Conservation (phyloP, 2,888 invertebrate species). For the Pecten maximus region DNA sequence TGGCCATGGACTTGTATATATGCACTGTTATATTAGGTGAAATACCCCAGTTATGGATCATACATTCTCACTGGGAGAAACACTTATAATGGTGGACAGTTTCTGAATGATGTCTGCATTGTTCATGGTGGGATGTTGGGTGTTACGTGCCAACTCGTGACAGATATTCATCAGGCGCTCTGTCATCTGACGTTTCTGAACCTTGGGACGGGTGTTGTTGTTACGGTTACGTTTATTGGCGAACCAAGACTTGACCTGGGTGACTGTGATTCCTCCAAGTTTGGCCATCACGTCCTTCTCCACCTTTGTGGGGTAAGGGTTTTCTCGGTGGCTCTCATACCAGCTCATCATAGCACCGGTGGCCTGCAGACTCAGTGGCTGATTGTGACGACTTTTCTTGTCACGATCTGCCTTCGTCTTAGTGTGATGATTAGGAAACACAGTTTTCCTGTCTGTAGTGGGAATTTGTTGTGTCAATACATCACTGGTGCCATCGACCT, state of each 20-base stretch:
- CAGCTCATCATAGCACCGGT: conserved; percentile 74
- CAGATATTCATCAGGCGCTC: conserved; percentile 72
- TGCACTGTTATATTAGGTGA: not conserved
- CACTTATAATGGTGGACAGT: conserved; percentile 70
- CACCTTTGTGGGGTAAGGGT: conserved; percentile 77
- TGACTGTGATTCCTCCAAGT: conserved; percentile 72
- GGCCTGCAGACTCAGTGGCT: conserved; percentile 74
- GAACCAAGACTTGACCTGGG: conserved; percentile 80
- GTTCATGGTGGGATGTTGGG: conserved; percentile 64
- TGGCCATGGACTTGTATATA: not conserved
- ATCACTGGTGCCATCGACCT: conserved; percentile 38
- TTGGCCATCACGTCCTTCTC: conserved; percentile 73
- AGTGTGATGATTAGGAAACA: not conserved
- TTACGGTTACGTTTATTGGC: conserved; percentile 79
- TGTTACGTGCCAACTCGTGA: conserved; percentile 70
- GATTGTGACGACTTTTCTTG: conserved; percentile 68
- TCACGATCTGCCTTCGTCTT: not conserved
- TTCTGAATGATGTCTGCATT: conserved; percentile 76
- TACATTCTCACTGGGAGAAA: conserved; percentile 33
- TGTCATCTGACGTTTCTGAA: conserved; percentile 75
- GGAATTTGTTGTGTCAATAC: not conserved
- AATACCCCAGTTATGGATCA: not conserved
- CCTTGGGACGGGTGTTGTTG: conserved; percentile 78
- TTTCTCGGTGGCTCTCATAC: conserved; percentile 72
- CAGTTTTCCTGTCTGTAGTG: not conserved